Percentiles rank a stretch among this genome's conserved stretches.
Conservation (phyloP, 2,113 vertebrate genomes). For the Silurus meridionalis region DNA sequence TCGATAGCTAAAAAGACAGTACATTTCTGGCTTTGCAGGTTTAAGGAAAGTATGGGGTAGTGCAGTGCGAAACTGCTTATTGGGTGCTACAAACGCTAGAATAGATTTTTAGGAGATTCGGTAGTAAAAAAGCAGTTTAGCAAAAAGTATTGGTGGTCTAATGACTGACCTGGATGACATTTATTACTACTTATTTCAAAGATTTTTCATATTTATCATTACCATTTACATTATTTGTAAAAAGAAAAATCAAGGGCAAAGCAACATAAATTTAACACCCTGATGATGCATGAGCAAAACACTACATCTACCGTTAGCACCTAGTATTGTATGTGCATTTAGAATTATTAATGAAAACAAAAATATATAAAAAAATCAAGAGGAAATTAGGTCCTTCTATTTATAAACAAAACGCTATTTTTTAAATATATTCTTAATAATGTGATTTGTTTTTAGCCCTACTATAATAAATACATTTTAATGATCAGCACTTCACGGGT, state of each 20-base stretch:
- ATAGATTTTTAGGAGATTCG: background rate
- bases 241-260: background rate
- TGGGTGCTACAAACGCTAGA: background rate
- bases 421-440: slow-evolving; percentile 39
- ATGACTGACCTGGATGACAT: too few relatives aligned
- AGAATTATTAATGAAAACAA: slow-evolving; percentile 49
- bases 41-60: background rate
- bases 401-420: slow-evolving; percentile 33
- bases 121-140: background rate
- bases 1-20: background rate
- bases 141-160: background rate
- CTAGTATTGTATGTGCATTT: slow-evolving; percentile 44
- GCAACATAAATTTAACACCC: background rate
- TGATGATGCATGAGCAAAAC: slow-evolving; percentile 25
- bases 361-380: slow-evolving; percentile 40
- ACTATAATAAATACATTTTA: slow-evolving; percentile 57
- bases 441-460: slow-evolving; percentile 58
- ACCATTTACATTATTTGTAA: background rate
- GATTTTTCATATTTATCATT: background rate
- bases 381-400: slow-evolving; percentile 56
- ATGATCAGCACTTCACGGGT: slow-evolving; percentile 46
- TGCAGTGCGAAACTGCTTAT: background rate
- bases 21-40: background rate
- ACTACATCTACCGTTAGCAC: background rate
- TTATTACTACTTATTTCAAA: background rate